Base-by-base conservation (phyloP, 1,140 invertebrate species). In the Drosophila ercepeae region DNA sequence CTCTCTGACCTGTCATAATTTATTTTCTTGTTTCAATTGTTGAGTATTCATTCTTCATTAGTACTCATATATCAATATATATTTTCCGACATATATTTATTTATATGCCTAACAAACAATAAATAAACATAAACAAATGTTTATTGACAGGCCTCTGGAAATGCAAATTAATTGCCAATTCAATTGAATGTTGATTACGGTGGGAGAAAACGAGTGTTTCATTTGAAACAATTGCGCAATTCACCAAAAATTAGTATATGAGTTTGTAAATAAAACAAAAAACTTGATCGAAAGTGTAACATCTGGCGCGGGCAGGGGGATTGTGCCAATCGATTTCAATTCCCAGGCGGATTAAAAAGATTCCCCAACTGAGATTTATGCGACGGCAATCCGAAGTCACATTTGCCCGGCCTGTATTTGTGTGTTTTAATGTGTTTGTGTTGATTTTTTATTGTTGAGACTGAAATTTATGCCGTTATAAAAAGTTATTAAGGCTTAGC, bases 281-380 rank as follows among this genome's bases (percentile, higher is more conserved):
- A 73, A 34, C 60, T 52, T 67, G 60, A 67, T 67, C 50, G 73
- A 76, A 81, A 73, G 73, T 82, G 72, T 81, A 78, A 68, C 75
- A 73, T 64, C 58, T 60, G 60, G 45, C 51, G 53, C 14, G 39
- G 45, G 45, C 27, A 19, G 7, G 42, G 49, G 19, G 32, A 45
- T 32, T 32, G 36, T 50, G 54, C 51, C 75, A 57, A 58, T 73
- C 63, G 75, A 59, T 54, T 57, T 46, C 60, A 60, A 88, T 88
- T 88, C 83, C 83, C 82, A 88, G 78, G 78, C 77, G 82, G 82
- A 75, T 88, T 88, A 88, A 82, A 77, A 68, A 63, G 52, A 77
- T 55, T 53, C 46, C 64, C 50, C 52, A 64, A 55, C 54, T 18
- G 64, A 74, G 81, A 86, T 86, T 86, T 86, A 86, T 86, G 81